phyloP scores from a whole-genome alignment of 2,888 invertebrate genomes.

The Diplolepis rosae region DNA sequence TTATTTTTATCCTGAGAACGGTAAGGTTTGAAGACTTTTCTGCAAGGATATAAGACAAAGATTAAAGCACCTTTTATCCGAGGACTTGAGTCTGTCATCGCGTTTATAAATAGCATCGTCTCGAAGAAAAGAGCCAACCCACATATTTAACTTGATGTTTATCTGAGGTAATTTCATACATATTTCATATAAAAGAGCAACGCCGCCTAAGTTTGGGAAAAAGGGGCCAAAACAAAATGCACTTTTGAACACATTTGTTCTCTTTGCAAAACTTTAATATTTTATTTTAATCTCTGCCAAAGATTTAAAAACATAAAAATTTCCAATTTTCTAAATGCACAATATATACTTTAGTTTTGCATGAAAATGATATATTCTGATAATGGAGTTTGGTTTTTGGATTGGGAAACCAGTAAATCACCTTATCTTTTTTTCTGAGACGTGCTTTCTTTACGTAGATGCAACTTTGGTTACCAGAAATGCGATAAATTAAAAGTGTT shows the following conservation, averaged over 20 bases:
- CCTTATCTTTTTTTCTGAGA: slow-evolving; percentile 27
- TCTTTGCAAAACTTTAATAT: too few relatives aligned
- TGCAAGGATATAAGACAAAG: neutral
- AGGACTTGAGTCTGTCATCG: slow-evolving; percentile 12
- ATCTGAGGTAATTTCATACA: slow-evolving; percentile 30
- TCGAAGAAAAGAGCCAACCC: slow-evolving; percentile 22
- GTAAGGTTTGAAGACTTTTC: neutral
- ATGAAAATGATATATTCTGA: neutral
- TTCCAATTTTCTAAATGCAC: neutral
- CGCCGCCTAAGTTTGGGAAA: slow-evolving; percentile 13
- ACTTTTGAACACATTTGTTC: neutral
- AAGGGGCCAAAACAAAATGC: slow-evolving; percentile 7
- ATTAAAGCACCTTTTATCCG: slow-evolving; percentile 10
- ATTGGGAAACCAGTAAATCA: slow-evolving; percentile 10
- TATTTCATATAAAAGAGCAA: slow-evolving; percentile 27
- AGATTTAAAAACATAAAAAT: neutral
- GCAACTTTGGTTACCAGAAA: slow-evolving; percentile 12
- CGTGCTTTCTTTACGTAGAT: slow-evolving; percentile 15
- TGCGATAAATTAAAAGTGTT: slow-evolving; percentile 45
- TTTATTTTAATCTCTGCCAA: neutral
- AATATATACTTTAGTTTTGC: neutral
- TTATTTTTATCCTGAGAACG: neutral
- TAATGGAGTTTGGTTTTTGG: neutral
- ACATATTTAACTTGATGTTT: slow-evolving; percentile 26
- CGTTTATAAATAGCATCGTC: slow-evolving; percentile 30